phyloP scores from a whole-genome alignment of 1,140 invertebrate species.

The Drosophila tristis region DNA sequence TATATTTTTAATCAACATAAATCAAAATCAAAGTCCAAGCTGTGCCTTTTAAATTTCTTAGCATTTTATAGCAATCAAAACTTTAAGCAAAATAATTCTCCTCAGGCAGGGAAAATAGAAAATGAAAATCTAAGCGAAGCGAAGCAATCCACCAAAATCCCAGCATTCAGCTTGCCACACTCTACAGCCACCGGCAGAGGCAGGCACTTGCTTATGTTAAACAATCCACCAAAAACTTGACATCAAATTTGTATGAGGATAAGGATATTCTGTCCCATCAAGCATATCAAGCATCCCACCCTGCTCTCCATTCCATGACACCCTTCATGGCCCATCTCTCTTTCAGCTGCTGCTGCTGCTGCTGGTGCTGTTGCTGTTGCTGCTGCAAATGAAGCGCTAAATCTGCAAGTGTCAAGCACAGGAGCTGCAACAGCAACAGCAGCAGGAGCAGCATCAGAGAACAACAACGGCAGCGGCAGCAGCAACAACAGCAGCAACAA shows the following conservation, averaged over 20 bases:
- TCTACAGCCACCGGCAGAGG: neutral
- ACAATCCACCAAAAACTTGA: slow-evolving; percentile 49
- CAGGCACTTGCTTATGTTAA: slow-evolving; percentile 49
- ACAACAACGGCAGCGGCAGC: slow-evolving; percentile 12
- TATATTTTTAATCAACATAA: too few species aligned
- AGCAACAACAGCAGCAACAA: slow-evolving; percentile 1
- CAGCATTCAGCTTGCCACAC: neutral
- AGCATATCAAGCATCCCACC: too few species aligned
- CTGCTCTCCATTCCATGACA: too few species aligned
- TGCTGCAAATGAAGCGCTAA: slow-evolving; percentile 71
- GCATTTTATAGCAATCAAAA: neutral
- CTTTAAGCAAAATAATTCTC: neutral
- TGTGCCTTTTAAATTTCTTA: neutral
- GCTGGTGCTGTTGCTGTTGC: slow-evolving; percentile 7
- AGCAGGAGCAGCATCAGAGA: slow-evolving; percentile 7
- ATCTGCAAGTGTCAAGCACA: slow-evolving; percentile 74
- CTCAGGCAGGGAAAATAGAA: neutral
- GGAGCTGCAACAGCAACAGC: slow-evolving; percentile 38
- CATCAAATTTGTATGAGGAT: slow-evolving; percentile 48
- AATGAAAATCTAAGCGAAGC: slow-evolving; percentile 40
- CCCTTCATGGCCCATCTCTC: slow-evolving; percentile 17
- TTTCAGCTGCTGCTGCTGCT: slow-evolving; percentile 30
- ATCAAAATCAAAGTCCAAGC: too few species aligned
- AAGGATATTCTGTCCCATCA: slow-evolving; percentile 7
- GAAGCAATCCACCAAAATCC: slow-evolving; percentile 33